Percentiles rank a stretch among this genome's conserved stretches.
These are phyloP conservation scores for Dynastes tityus DNA, from an alignment of 2,888 invertebrate species.

Conservation along the genomic window DNA sequence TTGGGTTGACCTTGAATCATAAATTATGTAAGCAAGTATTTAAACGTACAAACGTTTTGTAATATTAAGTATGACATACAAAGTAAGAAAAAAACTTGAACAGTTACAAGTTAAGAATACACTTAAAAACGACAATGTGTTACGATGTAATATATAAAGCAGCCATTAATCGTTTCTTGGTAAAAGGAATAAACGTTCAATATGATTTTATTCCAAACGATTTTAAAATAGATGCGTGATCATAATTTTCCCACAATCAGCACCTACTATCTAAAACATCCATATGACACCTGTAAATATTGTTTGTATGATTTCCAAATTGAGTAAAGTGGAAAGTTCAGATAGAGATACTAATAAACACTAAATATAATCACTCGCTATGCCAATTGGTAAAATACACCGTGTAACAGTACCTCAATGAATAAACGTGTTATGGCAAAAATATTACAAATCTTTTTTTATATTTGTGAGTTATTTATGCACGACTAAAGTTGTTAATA, in stretches of 20 bases:
- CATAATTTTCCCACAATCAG: background rate
- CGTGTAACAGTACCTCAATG: background rate
- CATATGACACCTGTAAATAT: conserved; percentile 7
- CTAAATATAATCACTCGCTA: background rate
- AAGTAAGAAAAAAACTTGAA: background rate
- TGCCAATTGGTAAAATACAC: conserved; percentile 21
- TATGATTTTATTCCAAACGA: background rate
- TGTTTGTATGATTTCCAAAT: conserved; percentile 4
- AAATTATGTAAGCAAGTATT: too few species aligned
- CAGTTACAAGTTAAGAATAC: too few species aligned
- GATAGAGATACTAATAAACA: conserved; percentile 2
- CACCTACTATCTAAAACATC: background rate
- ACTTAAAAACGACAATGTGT: too few species aligned
- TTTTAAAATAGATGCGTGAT: background rate
- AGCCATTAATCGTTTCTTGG: background rate
- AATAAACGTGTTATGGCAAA: conserved; percentile 1
- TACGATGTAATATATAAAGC: background rate
- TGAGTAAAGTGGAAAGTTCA: conserved; percentile 17
- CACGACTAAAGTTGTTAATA: background rate
- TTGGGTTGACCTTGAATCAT: too few species aligned
- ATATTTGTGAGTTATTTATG: background rate
- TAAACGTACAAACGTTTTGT: too few species aligned
- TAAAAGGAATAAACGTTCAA: background rate
- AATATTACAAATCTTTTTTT: conserved; percentile 13
- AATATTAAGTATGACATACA: background rate